A percentile compares a stretch with the other conserved stretches of the same genome.
Conservation (phyloP, 2,113 vertebrate species). For the Anthoscopus minutus region DNA sequence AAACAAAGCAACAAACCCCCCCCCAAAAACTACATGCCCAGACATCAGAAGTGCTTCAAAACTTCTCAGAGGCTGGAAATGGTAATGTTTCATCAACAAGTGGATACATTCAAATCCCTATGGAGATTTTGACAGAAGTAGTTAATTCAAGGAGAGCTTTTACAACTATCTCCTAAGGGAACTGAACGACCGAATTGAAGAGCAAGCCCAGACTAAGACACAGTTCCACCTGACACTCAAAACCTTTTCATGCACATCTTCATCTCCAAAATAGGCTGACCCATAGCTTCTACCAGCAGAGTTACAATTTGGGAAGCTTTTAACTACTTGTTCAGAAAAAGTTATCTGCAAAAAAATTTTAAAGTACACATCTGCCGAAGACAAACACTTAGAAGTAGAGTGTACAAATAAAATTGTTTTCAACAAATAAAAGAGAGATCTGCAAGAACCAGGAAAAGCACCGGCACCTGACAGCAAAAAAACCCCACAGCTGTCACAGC, state of each 20-base stretch:
- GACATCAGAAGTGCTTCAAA: not conserved
- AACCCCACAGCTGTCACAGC: not conserved
- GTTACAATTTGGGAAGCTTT: conserved; percentile 75
- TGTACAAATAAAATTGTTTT: not conserved
- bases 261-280: conserved; percentile 74
- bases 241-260: conserved; percentile 80
- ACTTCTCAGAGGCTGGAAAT: not conserved
- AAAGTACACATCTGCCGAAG: not conserved
- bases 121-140: not conserved
- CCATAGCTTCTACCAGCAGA: conserved; percentile 79
- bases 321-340: conserved; percentile 81
- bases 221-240: conserved; percentile 74
- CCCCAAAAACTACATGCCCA: not conserved
- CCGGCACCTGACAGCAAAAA: not conserved
- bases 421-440: not conserved
- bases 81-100: not conserved
- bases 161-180: not conserved
- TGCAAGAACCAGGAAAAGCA: not conserved
- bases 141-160: not conserved
- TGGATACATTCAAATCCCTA: not conserved
- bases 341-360: conserved; percentile 61
- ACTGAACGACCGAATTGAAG: not conserved
- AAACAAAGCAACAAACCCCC: too few relatives aligned
- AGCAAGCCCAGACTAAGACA: not conserved
- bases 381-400: not conserved